Base-by-base conservation (phyloP, 2,888 invertebrate species). In the Mylabris sibirica region DNA sequence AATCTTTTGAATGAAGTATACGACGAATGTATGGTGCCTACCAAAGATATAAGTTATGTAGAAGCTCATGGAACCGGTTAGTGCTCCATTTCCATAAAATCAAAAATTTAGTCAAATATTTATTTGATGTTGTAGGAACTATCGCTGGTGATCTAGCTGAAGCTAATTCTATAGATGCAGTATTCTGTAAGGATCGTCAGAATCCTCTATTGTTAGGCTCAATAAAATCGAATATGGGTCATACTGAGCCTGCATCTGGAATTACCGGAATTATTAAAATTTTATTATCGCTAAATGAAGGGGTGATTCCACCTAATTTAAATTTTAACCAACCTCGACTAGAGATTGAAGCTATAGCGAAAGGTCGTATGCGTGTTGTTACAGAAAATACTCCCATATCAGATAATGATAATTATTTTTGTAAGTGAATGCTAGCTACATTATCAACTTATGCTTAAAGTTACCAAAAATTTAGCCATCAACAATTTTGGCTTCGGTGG, bases 211-310 rank as follows among this genome's bases (percentile, higher is more conserved):
- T 90, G 63, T 93, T 98, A 69, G 98, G 98, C 1, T 95, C 97
- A 0, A 91, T 97, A 41, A 98, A 98, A 82, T 96, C 97, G 0
- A 98, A 97, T 84, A 88, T 97, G 83, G 98, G 98, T 0, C 98
- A 98, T 84, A 90, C 94, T 0, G 98, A 98, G 81, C 93, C 97
- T 0, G 90, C 91, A 1, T 93, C 94, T 4, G 94, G 96, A 11
- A 86, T 96, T 1, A 94, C 94, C 75, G 93, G 95, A 0, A 83
- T 97, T 30, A 87, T 87, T 1, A 91, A 91, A 85, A 89, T 86
- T 1, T 30, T 30, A 8, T 30, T 30, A 30, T 30, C 30, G 30
- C 4, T 30, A 8, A 4, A 30, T 30, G 30, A 0, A 30, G 30
- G 30, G 8, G 30, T 8, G 8, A 30, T 30, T 30, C 30, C 30